A percentile compares a stretch with the other conserved stretches of the same genome.
Conservation (phyloP, 2,113 vertebrate genomes). For the Arothron firmamentum region DNA sequence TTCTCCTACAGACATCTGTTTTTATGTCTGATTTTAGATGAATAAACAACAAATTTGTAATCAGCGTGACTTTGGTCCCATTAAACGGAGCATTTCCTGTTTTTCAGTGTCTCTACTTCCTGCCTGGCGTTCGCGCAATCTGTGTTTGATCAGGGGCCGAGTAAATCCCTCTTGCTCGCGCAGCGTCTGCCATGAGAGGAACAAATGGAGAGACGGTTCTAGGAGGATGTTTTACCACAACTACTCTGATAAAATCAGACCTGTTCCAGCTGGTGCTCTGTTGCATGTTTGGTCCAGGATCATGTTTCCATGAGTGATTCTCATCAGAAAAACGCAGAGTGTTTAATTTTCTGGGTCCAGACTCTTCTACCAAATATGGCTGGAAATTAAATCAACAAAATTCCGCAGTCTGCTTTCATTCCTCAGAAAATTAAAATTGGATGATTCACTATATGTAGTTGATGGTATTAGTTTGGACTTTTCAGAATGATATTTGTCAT, state of each 20-base stretch:
- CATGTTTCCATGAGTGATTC: neutral
- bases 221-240: neutral
- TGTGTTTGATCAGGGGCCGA: constrained; percentile 22
- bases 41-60: neutral
- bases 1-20: neutral
- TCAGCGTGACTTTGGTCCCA: neutral
- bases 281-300: constrained; percentile 4
- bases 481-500: neutral
- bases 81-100: constrained; percentile 34
- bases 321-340: neutral
- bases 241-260: neutral
- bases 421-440: no score
- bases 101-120: constrained; percentile 5
- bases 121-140: constrained; percentile 13
- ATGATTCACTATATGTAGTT: no score
- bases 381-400: no score
- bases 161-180: constrained; percentile 6
- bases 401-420: no score
- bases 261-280: constrained; percentile 11
- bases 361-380: neutral
- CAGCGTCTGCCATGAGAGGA: neutral
- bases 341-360: neutral
- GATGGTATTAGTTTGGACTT: no score
- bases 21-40: neutral
- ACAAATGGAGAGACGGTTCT: constrained; percentile 17